Evolutionary conservation across 2,113 vertebrate species (phyloP).

Genomic region (Alaudala cheleensis): DNA sequence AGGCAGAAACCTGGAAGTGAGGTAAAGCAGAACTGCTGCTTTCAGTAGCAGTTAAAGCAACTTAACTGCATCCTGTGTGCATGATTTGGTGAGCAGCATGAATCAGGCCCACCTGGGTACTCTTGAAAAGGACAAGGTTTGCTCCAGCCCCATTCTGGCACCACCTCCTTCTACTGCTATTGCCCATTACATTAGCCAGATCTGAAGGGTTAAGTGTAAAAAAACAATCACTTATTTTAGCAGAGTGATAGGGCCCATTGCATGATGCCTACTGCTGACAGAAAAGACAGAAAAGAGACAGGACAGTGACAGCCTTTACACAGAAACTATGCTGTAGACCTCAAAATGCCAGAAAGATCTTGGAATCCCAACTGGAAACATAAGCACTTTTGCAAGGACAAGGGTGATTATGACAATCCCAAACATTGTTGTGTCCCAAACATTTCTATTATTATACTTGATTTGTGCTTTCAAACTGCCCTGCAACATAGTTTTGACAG

Average conservation of each 20-base stretch:
- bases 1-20: not conserved
- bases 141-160: not conserved
- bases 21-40: not conserved
- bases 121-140: not conserved
- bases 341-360: not conserved
- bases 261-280: not conserved
- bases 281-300: not conserved
- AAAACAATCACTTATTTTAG: not conserved
- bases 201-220: not conserved
- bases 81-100: not conserved
- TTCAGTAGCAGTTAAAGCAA: not conserved
- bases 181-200: not conserved
- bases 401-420: not conserved
- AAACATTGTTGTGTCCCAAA: not conserved
- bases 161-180: not conserved
- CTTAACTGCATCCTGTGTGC: not conserved
- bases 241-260: fast-evolving
- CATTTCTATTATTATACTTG: not conserved
- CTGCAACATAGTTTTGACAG: not conserved
- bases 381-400: not conserved
- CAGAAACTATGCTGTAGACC: not conserved
- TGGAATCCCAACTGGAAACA: not conserved
- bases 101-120: not conserved
- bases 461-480: not conserved
- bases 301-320: not conserved